These are phyloP conservation scores for Coracopsis vasa DNA, from an alignment of 2,113 vertebrate species.

Conservation along the genomic window DNA sequence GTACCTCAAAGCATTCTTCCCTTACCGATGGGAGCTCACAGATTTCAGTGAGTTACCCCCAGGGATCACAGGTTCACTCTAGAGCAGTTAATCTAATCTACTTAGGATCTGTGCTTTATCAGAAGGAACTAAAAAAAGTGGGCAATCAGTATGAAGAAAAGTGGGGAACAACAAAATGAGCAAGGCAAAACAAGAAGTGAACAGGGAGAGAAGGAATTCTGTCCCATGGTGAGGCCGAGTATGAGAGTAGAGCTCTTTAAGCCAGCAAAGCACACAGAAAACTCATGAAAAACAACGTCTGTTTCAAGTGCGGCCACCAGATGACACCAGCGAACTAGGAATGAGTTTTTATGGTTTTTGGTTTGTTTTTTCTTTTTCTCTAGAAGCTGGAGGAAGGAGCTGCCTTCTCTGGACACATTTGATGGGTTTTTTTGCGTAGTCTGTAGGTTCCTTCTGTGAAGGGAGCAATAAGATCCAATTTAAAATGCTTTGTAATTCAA, in stretches of 20 bases:
- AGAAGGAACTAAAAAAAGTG: background rate
- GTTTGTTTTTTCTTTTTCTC: too few relatives aligned
- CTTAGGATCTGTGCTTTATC: background rate
- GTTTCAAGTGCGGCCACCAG: background rate
- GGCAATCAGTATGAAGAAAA: background rate
- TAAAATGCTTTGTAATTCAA: background rate
- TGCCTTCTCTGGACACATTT: background rate
- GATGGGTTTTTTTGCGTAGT: background rate
- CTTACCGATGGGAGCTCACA: background rate
- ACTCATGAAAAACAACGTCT: accelerated
- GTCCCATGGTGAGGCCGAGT: accelerated
- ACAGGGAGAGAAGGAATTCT: background rate
- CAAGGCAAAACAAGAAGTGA: background rate
- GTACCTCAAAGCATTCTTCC: background rate
- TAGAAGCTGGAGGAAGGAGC: accelerated
- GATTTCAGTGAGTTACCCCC: background rate
- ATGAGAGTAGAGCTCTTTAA: accelerated
- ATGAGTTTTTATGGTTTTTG: background rate
- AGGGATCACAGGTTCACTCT: background rate
- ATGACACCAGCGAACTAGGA: background rate
- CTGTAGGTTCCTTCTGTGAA: background rate
- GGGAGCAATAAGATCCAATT: background rate
- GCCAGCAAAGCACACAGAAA: accelerated
- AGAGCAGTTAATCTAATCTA: background rate
- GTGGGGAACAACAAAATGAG: background rate